A percentile compares a stretch with the other conserved stretches of the same genome.
Evolutionary conservation across 2,888 invertebrate species (phyloP).

Genomic region (Osmoderma eremita): DNA sequence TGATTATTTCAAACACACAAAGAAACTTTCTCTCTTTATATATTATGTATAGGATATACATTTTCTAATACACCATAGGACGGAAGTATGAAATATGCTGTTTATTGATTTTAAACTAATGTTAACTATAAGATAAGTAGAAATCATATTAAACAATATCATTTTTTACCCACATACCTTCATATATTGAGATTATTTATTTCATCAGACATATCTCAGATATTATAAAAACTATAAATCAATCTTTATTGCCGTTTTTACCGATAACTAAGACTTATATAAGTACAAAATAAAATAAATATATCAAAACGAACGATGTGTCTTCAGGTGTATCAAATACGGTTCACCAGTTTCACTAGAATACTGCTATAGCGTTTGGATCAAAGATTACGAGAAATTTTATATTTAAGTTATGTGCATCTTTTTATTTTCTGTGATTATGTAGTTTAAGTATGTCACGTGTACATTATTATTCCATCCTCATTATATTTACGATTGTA

Average conservation of each 20-base stretch:
- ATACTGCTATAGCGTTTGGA: conserved; percentile 19
- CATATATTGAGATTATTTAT: no score
- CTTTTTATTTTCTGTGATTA: conserved; percentile 40
- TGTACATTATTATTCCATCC: conserved; percentile 34
- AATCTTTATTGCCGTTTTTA: no score
- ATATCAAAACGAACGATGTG: conserved; percentile 17
- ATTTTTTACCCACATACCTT: no score
- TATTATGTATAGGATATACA: no score
- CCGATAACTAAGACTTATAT: conserved; percentile 1
- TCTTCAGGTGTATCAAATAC: conserved; percentile 7
- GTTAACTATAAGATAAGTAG: no score
- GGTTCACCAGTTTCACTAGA: conserved; percentile 30
- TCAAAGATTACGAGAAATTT: conserved; percentile 7
- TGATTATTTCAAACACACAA: no score
- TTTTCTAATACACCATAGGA: no score
- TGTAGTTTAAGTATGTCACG: conserved; percentile 38
- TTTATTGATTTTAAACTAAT: no score
- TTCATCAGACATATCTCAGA: no score
- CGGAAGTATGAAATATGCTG: no score
- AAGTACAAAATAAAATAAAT: conserved; percentile 22
- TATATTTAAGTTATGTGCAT: not conserved
- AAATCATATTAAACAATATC: no score
- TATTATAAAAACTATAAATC: not conserved
- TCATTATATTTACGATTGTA: conserved; percentile 32
- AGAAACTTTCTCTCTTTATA: no score